Base-by-base conservation (phyloP, 1,140 invertebrate genomes). In the Cardiocondyla obscurior region DNA sequence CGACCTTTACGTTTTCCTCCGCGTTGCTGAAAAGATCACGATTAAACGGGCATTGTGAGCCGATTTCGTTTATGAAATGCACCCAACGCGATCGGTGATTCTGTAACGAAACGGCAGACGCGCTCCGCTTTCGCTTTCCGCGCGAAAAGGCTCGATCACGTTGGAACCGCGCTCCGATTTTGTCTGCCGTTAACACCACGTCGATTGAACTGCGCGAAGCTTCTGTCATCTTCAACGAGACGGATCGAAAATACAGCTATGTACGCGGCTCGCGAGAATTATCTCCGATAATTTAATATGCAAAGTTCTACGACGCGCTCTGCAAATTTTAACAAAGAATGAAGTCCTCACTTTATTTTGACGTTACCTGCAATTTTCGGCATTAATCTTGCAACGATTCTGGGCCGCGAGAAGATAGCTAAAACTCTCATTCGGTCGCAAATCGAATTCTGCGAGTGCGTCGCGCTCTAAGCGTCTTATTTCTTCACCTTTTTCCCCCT, bases 1-100 rank as follows among this genome's bases (percentile, higher is more conserved):
- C 72, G 83, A 88, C 83, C 86, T 88, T 88, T 88, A 49, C 74
- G 44, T 51, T 19, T 16, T n/a, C n/a, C 46, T 44, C 33, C 49
- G 30, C 12, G 57, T 69, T 58, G 14, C 57, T 46, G 36, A 76
- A n/a, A n/a, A 36, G 62, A 86, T 85, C 58, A 49, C 67, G 84
- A 82, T 82, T 77, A 39, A 44, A 46, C 25, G 69, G 3, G 62
- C 44, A 1, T 53, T 73, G 62, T 67, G 67, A 85, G 22, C 19
- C 44, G 64, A 83, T 85, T 53, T 69, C 39, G 14, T 70, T 72
- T 49, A 53, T 25, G 73, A 67, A 53, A 77, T 28, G n/a, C n/a
- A 10, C 30, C 10, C 33, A 3, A 10, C 36, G 10, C 44, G 39
- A 42, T 58, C 49, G 64, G 64, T 44, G 22, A 65, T 65, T 64